Conservation (phyloP, 2,797 vertebrate species). For the Lacerta bilineata region DNA sequence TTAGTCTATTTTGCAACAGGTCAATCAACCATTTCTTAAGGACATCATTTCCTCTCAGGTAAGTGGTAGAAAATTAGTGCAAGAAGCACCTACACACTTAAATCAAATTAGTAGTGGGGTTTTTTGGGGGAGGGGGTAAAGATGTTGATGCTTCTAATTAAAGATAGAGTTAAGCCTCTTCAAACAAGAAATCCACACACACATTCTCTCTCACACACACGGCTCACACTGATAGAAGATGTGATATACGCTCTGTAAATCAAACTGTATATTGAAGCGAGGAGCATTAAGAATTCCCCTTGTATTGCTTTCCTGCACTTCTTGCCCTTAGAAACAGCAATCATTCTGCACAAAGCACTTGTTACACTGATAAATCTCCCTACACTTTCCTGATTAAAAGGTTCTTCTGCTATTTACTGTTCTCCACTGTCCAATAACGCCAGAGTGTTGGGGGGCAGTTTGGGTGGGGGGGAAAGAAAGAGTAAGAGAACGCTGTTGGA, state of each 20-base stretch:
- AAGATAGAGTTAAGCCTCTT: background rate
- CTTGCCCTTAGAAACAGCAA: constrained; percentile 22
- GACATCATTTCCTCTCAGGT: constrained; percentile 16
- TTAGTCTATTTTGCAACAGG: constrained; percentile 12
- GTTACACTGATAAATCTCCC: constrained; percentile 17
- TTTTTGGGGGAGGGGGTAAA: rapidly evolving
- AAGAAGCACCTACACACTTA: background rate
- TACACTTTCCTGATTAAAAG: constrained; percentile 37
- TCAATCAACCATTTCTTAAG: constrained; percentile 2
- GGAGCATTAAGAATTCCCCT: background rate
- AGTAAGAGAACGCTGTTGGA: background rate
- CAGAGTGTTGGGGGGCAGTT: background rate
- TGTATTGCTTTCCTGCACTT: constrained; percentile 33
- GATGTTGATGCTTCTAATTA: constrained; percentile 16
- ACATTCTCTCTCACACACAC: no score
- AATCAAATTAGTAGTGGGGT: constrained; percentile 7
- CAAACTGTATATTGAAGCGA: constrained; percentile 21
- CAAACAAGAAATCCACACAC: constrained; percentile 11
- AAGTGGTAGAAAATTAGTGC: background rate
- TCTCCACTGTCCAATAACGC: background rate
- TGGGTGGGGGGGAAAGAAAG: background rate
- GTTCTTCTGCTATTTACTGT: background rate
- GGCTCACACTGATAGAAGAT: background rate
- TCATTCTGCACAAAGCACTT: constrained; percentile 27
- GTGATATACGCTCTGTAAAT: constrained; percentile 6